A percentile compares a stretch with the other conserved stretches of the same genome.
phyloP scores from a whole-genome alignment of 1,140 invertebrate genomes.

The Caerostris extrusa region DNA sequence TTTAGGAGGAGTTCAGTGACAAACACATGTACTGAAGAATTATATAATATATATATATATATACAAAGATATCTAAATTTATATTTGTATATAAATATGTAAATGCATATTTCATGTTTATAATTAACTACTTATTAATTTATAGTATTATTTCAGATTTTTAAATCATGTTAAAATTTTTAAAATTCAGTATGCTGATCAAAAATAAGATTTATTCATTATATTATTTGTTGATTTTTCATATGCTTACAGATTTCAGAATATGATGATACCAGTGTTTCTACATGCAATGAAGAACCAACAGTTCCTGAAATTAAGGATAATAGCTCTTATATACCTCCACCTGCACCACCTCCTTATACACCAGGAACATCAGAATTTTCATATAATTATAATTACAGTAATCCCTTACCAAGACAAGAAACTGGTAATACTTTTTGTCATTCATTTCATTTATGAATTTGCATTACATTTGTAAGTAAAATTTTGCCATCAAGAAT shows the following conservation, averaged over 20 bases:
- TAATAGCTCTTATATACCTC: conserved; percentile 59
- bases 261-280: neutral
- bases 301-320: conserved; percentile 2
- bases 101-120: neutral
- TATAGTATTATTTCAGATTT: neutral
- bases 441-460: neutral
- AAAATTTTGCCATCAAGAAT: no score
- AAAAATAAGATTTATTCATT: no score
- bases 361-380: conserved; percentile 78
- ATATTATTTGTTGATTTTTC: neutral
- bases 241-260: neutral
- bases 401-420: conserved; percentile 80
- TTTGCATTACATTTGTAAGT: neutral
- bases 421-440: conserved; percentile 80
- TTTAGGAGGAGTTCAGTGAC: no score
- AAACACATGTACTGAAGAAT: no score
- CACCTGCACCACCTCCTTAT: conserved; percentile 77
- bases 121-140: neutral
- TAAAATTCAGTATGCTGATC: neutral
- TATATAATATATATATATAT: no score
- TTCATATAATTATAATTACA: conserved; percentile 79
- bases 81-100: neutral
- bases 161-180: neutral
- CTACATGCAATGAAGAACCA: neutral
- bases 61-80: neutral